These are phyloP conservation scores for Agapornis roseicollis DNA, from an alignment of 2,113 vertebrate genomes.

Conservation along the genomic window DNA sequence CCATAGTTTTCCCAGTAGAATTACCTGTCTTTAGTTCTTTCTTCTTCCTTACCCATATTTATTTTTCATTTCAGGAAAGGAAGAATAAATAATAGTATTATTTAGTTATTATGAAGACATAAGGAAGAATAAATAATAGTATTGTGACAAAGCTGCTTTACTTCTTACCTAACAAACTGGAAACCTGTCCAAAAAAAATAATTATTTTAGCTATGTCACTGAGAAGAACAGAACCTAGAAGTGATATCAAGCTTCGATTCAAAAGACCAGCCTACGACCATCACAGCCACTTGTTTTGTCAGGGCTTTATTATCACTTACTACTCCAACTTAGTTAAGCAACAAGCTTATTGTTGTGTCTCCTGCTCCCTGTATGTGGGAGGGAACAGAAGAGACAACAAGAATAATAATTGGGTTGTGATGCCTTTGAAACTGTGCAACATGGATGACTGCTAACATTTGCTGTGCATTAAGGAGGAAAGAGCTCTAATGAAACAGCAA, in stretches of 20 bases:
- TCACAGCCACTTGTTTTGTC: not conserved
- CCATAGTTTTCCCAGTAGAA: not conserved
- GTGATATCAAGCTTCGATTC: not conserved
- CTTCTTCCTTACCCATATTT: not conserved
- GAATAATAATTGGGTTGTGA: not conserved
- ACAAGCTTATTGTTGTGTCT: not conserved
- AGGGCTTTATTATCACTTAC: not conserved
- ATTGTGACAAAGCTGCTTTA: not conserved
- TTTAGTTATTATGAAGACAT: no score
- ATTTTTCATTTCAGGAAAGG: not conserved
- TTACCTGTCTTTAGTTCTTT: not conserved
- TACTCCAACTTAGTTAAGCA: not conserved
- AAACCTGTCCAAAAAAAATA: not conserved
- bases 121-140: not conserved
- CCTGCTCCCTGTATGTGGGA: not conserved
- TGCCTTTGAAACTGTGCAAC: not conserved
- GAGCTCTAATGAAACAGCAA: not conserved
- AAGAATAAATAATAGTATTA: constrained; percentile 5
- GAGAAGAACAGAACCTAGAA: not conserved
- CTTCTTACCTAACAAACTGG: not conserved
- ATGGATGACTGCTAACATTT: not conserved
- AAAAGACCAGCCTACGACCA: not conserved
- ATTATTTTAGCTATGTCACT: not conserved
- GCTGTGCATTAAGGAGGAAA: not conserved
- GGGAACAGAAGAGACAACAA: not conserved